Evolutionary conservation across 35 echinoderm and acorn worm species (phyloP).

Genomic region (Eucidaris tribuloides): DNA sequence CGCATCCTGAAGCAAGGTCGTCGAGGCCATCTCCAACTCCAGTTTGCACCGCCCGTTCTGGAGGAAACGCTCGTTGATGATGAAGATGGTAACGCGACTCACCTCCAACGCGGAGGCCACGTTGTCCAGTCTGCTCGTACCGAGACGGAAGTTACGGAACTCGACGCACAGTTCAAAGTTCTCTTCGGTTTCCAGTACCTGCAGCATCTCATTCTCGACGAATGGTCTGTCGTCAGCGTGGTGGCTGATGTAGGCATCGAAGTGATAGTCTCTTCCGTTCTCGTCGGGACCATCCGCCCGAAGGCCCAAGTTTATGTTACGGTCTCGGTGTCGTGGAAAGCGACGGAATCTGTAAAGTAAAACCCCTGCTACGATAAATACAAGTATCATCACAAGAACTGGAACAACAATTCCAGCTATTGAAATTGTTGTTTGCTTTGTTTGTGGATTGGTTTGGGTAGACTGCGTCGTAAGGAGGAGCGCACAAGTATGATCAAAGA

Average conservation of each 20-base stretch:
- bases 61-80: background rate
- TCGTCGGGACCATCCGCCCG: background rate
- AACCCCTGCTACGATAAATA: background rate
- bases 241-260: background rate
- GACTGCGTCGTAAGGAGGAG: background rate
- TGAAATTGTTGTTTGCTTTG: background rate
- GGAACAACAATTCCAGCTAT: background rate
- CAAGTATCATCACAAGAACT: background rate
- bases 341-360: background rate
- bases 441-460: background rate
- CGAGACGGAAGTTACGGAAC: background rate
- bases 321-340: background rate
- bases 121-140: background rate
- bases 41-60: background rate
- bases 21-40: conserved; percentile 3
- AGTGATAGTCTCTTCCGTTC: background rate
- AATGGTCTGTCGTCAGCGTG: background rate
- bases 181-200: background rate
- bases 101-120: background rate
- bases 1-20: background rate
- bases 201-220: conserved; percentile 6
- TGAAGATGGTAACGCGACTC: background rate
- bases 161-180: background rate
- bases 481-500: background rate
- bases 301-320: background rate